Percentiles rank a stretch among this genome's conserved stretches.
Evolutionary conservation across 2,113 vertebrate genomes (phyloP).

Genomic region (Rhinolophus sinicus): DNA sequence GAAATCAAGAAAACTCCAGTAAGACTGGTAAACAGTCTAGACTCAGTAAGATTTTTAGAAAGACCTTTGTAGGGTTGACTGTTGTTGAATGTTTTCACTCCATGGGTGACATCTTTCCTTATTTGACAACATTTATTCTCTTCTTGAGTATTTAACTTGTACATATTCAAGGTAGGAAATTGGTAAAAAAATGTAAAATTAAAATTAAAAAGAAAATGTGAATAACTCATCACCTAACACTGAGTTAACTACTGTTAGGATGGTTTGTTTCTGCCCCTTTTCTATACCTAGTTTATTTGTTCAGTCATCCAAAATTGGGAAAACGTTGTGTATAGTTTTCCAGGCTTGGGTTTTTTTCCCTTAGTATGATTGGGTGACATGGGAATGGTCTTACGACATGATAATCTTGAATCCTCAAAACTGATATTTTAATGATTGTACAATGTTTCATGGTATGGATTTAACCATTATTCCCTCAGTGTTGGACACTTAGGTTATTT

Average conservation of each 20-base stretch:
- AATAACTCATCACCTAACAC: not conserved
- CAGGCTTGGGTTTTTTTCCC: not conserved
- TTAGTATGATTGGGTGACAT: not conserved
- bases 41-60: not conserved
- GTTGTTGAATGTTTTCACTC: not conserved
- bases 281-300: not conserved
- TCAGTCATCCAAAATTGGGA: not conserved
- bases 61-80: not conserved
- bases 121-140: not conserved
- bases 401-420: not conserved
- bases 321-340: not conserved
- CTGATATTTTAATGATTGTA: not conserved
- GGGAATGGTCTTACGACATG: not conserved
- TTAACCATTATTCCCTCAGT: too few species aligned
- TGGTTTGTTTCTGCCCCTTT: not conserved
- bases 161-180: not conserved
- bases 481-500: not conserved
- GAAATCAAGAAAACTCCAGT: too few species aligned
- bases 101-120: not conserved
- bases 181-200: not conserved
- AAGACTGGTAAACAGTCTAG: not conserved
- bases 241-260: not conserved
- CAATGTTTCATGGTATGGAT: too few species aligned
- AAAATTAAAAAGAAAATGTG: not conserved
- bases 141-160: not conserved